These are phyloP conservation scores for Cartodere bifasciata DNA, from an alignment of 2,888 invertebrate genomes.

Conservation along the genomic window DNA sequence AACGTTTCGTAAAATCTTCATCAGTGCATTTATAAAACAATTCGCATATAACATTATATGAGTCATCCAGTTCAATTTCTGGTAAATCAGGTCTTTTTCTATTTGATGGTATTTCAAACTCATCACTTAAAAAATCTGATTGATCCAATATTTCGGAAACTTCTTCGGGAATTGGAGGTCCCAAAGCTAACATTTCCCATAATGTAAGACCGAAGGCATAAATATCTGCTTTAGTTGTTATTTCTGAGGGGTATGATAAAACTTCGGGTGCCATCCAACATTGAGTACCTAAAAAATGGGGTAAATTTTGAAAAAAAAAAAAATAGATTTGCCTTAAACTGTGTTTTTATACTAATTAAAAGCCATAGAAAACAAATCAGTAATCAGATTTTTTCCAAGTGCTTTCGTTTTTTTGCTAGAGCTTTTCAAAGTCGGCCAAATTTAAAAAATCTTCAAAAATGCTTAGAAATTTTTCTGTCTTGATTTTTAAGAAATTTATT, in stretches of 20 bases:
- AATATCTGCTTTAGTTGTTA: slow-evolving; percentile 63
- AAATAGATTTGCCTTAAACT: too few species aligned
- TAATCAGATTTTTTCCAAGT: too few species aligned
- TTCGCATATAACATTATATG: slow-evolving; percentile 51
- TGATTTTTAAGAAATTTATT: too few species aligned
- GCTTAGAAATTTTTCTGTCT: too few species aligned
- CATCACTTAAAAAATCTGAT: slow-evolving; percentile 26
- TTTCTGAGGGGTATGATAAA: slow-evolving; percentile 41
- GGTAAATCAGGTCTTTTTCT: slow-evolving; percentile 56
- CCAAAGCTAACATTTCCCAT: slow-evolving; percentile 70
- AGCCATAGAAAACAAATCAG: too few species aligned
- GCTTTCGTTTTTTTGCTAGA: too few species aligned
- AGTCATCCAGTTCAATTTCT: slow-evolving; percentile 42
- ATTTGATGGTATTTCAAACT: slow-evolving; percentile 11
- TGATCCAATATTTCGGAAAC: slow-evolving; percentile 27
- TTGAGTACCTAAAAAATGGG: slow-evolving; percentile 64
- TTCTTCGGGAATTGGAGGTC: slow-evolving; percentile 40
- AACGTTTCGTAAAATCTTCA: too few species aligned
- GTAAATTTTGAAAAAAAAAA: too few species aligned
- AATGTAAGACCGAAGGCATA: slow-evolving; percentile 67
- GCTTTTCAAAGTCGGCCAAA: too few species aligned
- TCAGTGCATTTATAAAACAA: slow-evolving; percentile 63
- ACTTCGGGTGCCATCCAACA: slow-evolving; percentile 75
- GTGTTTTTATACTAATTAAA: too few species aligned
- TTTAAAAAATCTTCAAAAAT: too few species aligned